These are phyloP conservation scores for Conger conger DNA, from an alignment of 2,113 vertebrate species.

Conservation along the genomic window DNA sequence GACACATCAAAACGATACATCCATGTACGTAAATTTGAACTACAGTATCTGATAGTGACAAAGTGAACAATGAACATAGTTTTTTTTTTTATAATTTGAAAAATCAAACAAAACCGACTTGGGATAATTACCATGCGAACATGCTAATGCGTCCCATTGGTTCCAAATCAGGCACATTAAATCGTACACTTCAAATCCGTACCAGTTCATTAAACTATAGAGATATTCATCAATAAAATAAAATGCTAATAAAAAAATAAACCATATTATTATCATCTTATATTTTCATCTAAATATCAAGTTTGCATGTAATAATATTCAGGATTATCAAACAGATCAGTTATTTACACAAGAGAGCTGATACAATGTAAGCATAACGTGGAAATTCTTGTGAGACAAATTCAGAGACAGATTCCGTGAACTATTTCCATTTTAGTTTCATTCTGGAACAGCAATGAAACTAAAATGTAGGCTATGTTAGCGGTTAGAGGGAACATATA, in stretches of 20 bases:
- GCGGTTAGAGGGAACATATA: neutral
- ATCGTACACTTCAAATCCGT: neutral
- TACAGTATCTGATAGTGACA: neutral
- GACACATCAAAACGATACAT: neutral
- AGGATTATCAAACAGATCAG: neutral
- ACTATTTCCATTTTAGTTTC: no score
- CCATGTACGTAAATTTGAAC: neutral
- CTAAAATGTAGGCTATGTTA: neutral
- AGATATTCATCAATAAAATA: conserved; percentile 18
- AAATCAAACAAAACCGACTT: neutral
- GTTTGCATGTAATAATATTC: neutral
- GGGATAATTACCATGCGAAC: neutral
- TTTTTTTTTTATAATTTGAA: no score
- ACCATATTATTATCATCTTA: conserved; percentile 11
- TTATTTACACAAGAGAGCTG: neutral
- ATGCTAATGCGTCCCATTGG: conserved; percentile 19
- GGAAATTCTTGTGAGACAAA: neutral
- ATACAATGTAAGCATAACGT: neutral
- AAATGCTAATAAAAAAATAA: conserved; percentile 17
- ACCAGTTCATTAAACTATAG: conserved; percentile 23
- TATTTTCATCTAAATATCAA: conserved; percentile 17
- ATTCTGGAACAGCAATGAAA: neutral
- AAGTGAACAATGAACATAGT: neutral
- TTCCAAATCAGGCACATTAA: neutral
- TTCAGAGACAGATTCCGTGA: no score